Percentiles rank a stretch among this genome's conserved stretches.
These are phyloP conservation scores for Cyanistes caeruleus DNA, from an alignment of 2,113 vertebrate genomes.

Conservation along the genomic window DNA sequence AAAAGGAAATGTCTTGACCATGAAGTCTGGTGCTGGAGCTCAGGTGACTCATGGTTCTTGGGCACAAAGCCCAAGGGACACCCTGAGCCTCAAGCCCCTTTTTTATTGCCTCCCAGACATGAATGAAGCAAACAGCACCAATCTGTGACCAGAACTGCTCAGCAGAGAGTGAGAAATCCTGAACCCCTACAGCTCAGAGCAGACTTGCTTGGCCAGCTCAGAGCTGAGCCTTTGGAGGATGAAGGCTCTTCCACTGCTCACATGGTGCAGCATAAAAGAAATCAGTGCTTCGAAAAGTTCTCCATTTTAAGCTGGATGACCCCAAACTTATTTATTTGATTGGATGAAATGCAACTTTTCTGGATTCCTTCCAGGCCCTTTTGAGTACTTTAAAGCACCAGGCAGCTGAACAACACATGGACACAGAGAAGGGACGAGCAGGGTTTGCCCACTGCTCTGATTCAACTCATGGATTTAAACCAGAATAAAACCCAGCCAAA, in stretches of 20 bases:
- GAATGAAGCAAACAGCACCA: not conserved
- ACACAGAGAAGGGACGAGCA: not conserved
- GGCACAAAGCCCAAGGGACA: not conserved
- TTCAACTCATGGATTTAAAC: not conserved
- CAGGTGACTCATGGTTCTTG: not conserved
- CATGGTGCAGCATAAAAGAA: not conserved
- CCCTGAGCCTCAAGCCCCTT: not conserved
- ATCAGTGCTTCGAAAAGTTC: not conserved
- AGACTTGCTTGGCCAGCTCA: not conserved
- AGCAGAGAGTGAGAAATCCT: not conserved
- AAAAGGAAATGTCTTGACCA: not conserved
- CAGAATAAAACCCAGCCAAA: not conserved
- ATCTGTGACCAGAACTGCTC: not conserved
- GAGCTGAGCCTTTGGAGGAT: not conserved
- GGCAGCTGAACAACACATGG: not conserved
- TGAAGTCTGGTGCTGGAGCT: not conserved
- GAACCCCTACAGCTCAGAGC: not conserved
- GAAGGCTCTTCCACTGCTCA: not conserved
- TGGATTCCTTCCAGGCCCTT: not conserved
- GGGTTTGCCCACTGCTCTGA: not conserved
- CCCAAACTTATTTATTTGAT: not conserved
- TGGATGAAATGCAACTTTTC: not conserved
- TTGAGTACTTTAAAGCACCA: not conserved
- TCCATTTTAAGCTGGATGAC: not conserved
- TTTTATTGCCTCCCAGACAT: not conserved